Evolutionary conservation across 2,797 vertebrate species (phyloP), one percentile per base, ranked within the genome.

Genomic region (Melanotaenia nigrans): DNA sequence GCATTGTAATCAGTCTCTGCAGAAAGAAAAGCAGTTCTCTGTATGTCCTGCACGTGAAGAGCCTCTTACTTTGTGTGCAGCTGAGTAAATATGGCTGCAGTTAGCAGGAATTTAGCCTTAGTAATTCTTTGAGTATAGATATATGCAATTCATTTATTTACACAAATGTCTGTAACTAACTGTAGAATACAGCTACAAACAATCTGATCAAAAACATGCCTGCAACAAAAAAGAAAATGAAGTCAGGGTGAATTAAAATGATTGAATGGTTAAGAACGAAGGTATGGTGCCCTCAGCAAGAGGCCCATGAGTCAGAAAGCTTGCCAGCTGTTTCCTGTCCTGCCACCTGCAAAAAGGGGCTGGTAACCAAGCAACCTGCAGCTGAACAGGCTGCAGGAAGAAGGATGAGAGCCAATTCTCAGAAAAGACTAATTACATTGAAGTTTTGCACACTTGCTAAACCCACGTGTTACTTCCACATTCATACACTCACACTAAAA

Each of bases 11-110:
- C 68, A 47, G 58, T 36, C 61, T 59, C 53, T 56, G 78, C 75
- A 89, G 85, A 24, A 88, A 65, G 61, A 56, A 49, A 83, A 73
- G 38, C 30, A 7, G 42, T 32, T 63, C 66, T 90, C 82, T 84
- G 82, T 58, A 91, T 86, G 85, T 87, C 78, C 85, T 68, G 83
- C 87, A 91, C 81, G 84, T 87, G 79, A 53, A 57, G 57, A 58
- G 68, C 55, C 83, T 84, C 84, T 69, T 61, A 58, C 25, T 60
- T 71, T 42, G 63, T 18, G 71, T 53, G 64, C 38, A 22, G 47
- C 38, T 42, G 60, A 63, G 81, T 55, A 84, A 75, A 73, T 35
- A 67, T 47, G 10, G n/a, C 47, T 51, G n/a, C n/a, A 22, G 47
- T 51, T 22, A n/a, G 20, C 13, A n/a, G 6, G n/a, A 65, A 68